A percentile compares a stretch with the other conserved stretches of the same genome.
Evolutionary conservation across 2,888 invertebrate genomes (phyloP).

Genomic region (Pilophorus perplexus): DNA sequence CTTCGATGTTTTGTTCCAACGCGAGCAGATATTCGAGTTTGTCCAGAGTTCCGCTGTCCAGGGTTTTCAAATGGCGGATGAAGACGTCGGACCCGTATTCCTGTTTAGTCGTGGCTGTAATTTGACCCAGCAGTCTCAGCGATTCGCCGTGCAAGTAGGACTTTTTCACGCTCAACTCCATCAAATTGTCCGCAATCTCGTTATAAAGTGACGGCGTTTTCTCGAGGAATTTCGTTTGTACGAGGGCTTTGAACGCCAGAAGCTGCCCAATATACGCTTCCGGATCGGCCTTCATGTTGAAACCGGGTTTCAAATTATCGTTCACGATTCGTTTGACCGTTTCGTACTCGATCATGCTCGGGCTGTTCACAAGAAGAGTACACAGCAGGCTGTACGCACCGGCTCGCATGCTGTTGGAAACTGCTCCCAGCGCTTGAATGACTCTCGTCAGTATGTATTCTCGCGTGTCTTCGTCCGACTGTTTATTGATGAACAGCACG

Average conservation of each 20-base stretch:
- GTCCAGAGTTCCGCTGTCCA: constrained; percentile 25
- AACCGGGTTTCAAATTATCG: constrained; percentile 13
- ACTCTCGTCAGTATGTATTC: constrained; percentile 27
- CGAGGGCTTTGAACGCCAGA: constrained; percentile 26
- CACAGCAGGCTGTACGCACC: constrained; percentile 29
- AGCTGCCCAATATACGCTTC: constrained; percentile 33
- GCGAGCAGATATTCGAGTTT: constrained; percentile 30
- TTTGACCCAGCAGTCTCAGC: not conserved
- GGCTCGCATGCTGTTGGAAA: constrained; percentile 27
- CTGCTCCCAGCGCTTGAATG: constrained; percentile 12
- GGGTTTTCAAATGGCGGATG: constrained; percentile 7
- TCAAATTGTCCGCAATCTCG: constrained; percentile 13
- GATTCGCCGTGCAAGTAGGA: constrained; percentile 24
- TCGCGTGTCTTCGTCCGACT: constrained; percentile 23
- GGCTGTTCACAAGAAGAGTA: constrained; percentile 2
- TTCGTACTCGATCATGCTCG: constrained; percentile 2
- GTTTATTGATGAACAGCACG: constrained; percentile 12
- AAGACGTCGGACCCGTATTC: constrained; percentile 32
- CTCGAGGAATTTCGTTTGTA: constrained; percentile 19
- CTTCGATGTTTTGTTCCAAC: constrained; percentile 14
- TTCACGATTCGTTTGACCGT: constrained; percentile 12
- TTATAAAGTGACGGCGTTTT: constrained; percentile 1
- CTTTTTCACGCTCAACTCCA: constrained; percentile 20
- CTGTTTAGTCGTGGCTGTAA: not conserved
- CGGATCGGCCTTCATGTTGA: constrained; percentile 20